Conservation (phyloP, 2,797 vertebrate genomes). For the Sebastes trivittatus region DNA sequence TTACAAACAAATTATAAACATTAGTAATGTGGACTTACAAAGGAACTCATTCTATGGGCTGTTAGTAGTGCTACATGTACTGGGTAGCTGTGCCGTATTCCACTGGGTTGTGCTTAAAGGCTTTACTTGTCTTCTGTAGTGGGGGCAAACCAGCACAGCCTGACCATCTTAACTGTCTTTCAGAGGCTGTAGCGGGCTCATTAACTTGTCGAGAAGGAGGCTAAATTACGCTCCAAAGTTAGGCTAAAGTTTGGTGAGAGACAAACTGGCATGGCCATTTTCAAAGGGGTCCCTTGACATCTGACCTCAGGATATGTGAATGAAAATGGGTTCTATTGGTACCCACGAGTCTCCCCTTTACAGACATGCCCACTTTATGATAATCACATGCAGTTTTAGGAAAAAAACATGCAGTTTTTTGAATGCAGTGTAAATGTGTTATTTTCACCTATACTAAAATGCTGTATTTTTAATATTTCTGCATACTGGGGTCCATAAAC, state of each 20-base stretch:
- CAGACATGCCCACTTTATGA: too few relatives aligned
- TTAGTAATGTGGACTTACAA: neutral
- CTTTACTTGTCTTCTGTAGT: neutral
- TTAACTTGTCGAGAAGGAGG: accelerated
- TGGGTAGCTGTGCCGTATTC: accelerated
- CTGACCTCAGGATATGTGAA: too few relatives aligned
- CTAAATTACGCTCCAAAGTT: too few relatives aligned
- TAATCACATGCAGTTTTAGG: accelerated
- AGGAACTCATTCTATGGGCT: neutral
- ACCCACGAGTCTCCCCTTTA: too few relatives aligned
- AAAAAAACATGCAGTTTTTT: too few relatives aligned
- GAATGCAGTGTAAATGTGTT: too few relatives aligned
- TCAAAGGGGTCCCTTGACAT: too few relatives aligned
- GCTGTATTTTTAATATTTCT: too few relatives aligned
- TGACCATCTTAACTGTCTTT: too few relatives aligned
- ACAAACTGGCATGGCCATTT: too few relatives aligned
- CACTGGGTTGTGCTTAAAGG: neutral
- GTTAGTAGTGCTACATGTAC: neutral
- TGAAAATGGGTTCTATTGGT: accelerated
- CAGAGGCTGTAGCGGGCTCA: accelerated
- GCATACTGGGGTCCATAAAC: accelerated
- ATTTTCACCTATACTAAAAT: too few relatives aligned
- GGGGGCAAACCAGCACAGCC: neutral
- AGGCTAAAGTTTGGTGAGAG: too few relatives aligned
- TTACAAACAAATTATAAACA: neutral